Base-by-base conservation (phyloP, 2,888 invertebrate species). In the Boloria selene region DNA sequence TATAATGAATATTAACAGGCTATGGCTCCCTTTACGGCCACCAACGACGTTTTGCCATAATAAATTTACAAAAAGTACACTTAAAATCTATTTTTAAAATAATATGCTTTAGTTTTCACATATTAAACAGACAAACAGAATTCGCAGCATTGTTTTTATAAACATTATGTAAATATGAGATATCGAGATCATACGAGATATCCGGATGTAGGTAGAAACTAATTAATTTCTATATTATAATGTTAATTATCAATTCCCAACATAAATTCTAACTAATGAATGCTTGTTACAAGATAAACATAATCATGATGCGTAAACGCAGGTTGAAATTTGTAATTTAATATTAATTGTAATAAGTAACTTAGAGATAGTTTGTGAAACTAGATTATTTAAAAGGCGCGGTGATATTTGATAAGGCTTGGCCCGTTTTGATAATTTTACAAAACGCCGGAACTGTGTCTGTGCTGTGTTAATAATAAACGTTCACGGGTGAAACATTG, bases 361-460 rank as follows among this genome's bases (percentile, higher is more conserved):
- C 26, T 3, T 22, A 59, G 1, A 13, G 26, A 16, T 58, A 42
- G 38, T 51, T 51, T 61, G 22, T 58, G 17, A 18, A 44, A 14
- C 26, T 45, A 50, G 42, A n/a, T 18, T 26, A 54, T 47, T 62
- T 38, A 42, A 63, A 38, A 65, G 50, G 68, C 65, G 65, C 16
- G 68, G 61, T 56, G 38, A 59, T 31, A 10, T 59, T 64, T 45
- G 65, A 68, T 68, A 68, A 65, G 45, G 22, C 54, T 55, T 68
- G 65, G 50, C 53, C 65, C 58, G 61, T 49, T 68, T 68, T 68
- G 61, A 65, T 65, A 68, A 59, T 50, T 52, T 42, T 54, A 64
- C 44, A 14, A 61, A 53, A 45, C 45, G 31, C 42, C 17, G 38
- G 14, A 17, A 26, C 47, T 17, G 17, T 53, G 31, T 53, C 53